A percentile compares a stretch with the other conserved stretches of the same genome.
Conservation (phyloP, 2,888 invertebrate genomes). For the Pseudococcus longispinus region DNA sequence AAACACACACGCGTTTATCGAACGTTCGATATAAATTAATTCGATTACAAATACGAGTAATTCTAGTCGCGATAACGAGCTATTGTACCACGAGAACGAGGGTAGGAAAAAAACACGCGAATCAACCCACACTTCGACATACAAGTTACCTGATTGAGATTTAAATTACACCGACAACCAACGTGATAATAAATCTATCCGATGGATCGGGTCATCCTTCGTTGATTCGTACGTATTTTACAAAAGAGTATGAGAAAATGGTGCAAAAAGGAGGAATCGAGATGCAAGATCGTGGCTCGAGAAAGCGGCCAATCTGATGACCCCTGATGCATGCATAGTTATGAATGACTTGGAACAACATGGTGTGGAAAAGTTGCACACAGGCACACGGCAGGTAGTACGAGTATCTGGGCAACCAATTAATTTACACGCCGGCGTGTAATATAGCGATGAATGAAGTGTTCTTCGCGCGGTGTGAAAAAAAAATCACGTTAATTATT, state of each 20-base stretch:
- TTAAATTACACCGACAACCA: not conserved
- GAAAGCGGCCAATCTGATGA: not conserved
- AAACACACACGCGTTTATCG: not conserved
- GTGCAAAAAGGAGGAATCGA: not conserved
- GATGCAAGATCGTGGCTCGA: not conserved
- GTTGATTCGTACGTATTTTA: not conserved
- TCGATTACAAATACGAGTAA: not conserved
- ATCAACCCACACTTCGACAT: not conserved
- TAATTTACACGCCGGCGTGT: not conserved
- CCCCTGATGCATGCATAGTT: not conserved
- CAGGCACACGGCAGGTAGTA: not conserved
- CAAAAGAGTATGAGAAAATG: not conserved
- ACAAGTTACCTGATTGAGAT: not conserved
- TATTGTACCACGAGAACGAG: not conserved
- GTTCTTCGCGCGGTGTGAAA: not conserved
- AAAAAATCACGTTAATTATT: not conserved
- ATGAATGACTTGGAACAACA: not conserved
- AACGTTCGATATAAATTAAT: not conserved
- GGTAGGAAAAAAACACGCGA: not conserved
- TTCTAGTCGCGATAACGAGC: not conserved
- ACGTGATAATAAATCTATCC: slow-evolving; percentile 2
- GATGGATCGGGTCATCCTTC: not conserved
- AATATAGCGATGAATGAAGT: not conserved
- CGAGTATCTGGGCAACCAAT: not conserved
- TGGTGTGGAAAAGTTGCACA: not conserved